Evolutionary conservation across 37 sponge, comb jelly and placozoan genomes (phyloP).

Genomic region (Beroe ovata): DNA sequence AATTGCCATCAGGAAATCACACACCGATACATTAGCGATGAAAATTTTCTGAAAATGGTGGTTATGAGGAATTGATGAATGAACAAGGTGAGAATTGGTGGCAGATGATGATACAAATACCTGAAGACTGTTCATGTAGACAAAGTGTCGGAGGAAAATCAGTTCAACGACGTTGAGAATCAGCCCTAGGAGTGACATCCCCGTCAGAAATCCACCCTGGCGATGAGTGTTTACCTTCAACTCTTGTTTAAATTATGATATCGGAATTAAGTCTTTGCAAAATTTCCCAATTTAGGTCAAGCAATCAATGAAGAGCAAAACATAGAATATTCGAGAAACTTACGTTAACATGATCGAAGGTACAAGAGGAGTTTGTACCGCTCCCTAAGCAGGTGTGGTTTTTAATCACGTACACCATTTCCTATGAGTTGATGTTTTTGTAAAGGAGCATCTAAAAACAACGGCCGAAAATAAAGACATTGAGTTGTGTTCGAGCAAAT

Average conservation of each 20-base stretch:
- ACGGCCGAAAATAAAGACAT: too few relatives aligned
- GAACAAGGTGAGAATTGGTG: too few relatives aligned
- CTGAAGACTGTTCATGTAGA: not conserved
- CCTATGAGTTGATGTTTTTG: not conserved
- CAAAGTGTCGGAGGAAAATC: not conserved
- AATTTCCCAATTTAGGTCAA: too few relatives aligned
- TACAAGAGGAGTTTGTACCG: not conserved
- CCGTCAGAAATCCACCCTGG: conserved; percentile 22
- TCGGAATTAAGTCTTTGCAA: too few relatives aligned
- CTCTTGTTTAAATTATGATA: too few relatives aligned
- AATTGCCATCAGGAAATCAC: conserved; percentile 7
- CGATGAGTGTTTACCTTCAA: too few relatives aligned
- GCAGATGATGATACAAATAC: too few relatives aligned
- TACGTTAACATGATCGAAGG: not conserved
- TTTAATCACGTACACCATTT: not conserved
- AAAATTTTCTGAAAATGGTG: conserved; percentile 26
- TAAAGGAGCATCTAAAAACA: too few relatives aligned
- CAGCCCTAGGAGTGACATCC: not conserved
- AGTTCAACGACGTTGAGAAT: not conserved
- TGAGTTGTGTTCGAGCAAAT: too few relatives aligned
- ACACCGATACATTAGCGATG: not conserved
- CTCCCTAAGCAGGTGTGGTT: not conserved
- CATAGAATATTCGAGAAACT: too few relatives aligned
- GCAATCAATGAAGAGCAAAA: too few relatives aligned
- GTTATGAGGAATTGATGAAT: too few relatives aligned